phyloP scores from a whole-genome alignment of 2,797 vertebrate species.

The Epinephelus malabaricus region DNA sequence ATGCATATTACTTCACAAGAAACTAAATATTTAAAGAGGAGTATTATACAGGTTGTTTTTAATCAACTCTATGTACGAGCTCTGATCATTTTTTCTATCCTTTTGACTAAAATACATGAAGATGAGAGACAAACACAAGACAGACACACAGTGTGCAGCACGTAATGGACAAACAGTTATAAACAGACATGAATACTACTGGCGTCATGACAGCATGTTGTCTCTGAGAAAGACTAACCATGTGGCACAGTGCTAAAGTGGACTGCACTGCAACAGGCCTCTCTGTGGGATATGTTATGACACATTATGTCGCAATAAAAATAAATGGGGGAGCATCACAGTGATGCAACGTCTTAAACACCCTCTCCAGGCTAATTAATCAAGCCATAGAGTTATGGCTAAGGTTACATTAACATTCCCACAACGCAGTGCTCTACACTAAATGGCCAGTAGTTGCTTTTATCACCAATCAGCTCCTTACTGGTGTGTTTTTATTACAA shows the following conservation, averaged over 20 bases:
- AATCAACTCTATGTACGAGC: constrained; percentile 29
- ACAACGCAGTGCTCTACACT: constrained; percentile 30
- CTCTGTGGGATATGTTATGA: constrained; percentile 75
- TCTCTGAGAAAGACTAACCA: constrained; percentile 53
- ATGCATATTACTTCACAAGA: constrained; percentile 52
- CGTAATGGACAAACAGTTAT: constrained; percentile 64
- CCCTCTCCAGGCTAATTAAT: constrained; percentile 67
- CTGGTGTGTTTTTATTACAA: constrained; percentile 16
- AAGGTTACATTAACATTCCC: constrained; percentile 57
- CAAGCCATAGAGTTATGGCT: constrained; percentile 54
- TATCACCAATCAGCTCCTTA: constrained; percentile 35
- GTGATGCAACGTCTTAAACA: constrained; percentile 61
- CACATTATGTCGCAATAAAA: constrained; percentile 79
- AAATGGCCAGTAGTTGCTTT: constrained; percentile 37
- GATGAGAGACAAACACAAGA: constrained; percentile 76
- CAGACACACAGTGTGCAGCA: constrained; percentile 66
- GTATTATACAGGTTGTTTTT: constrained; percentile 36
- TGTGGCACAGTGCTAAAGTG: constrained; percentile 66
- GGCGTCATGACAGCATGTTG: constrained; percentile 51
- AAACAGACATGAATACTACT: constrained; percentile 64
- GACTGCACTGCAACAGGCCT: constrained; percentile 52
- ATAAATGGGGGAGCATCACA: constrained; percentile 65
- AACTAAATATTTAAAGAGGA: constrained; percentile 27
- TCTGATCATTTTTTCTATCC: constrained; percentile 18
- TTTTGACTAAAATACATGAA: constrained; percentile 56